A percentile compares a stretch with the other conserved stretches of the same genome.
These are phyloP conservation scores for Valencia hispanica DNA, from an alignment of 2,797 vertebrate genomes.

Conservation along the genomic window DNA sequence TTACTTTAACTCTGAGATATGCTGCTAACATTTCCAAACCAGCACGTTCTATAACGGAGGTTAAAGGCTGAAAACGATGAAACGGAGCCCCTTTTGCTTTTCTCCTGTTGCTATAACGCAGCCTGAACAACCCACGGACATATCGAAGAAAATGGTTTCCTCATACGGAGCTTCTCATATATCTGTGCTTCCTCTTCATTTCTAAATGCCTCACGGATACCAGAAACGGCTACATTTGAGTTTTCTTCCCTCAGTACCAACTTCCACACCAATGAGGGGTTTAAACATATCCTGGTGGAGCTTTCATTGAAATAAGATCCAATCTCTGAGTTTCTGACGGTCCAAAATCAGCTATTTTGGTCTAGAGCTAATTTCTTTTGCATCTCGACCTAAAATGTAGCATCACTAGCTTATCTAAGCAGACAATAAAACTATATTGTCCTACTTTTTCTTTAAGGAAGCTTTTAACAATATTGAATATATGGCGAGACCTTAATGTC, in stretches of 20 bases:
- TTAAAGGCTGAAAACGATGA: not conserved
- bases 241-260: not conserved
- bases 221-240: too few species aligned
- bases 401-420: not conserved
- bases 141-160: not conserved
- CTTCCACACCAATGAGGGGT: not conserved
- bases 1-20: not conserved
- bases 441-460: not conserved
- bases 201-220: not conserved
- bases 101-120: not conserved
- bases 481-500: not conserved
- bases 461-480: not conserved
- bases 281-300: too few species aligned
- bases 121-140: not conserved
- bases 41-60: not conserved
- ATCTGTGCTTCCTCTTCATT: not conserved
- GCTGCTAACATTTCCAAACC: not conserved
- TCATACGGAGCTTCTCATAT: not conserved
- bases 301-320: too few species aligned
- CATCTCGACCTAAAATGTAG: not conserved
- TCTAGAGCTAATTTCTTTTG: not conserved
- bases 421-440: not conserved
- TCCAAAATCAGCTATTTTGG: too few species aligned
- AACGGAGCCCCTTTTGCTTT: not conserved
- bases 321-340: too few species aligned